Conservation (phyloP, 2,888 invertebrate species). For the Terebella lapidaria region DNA sequence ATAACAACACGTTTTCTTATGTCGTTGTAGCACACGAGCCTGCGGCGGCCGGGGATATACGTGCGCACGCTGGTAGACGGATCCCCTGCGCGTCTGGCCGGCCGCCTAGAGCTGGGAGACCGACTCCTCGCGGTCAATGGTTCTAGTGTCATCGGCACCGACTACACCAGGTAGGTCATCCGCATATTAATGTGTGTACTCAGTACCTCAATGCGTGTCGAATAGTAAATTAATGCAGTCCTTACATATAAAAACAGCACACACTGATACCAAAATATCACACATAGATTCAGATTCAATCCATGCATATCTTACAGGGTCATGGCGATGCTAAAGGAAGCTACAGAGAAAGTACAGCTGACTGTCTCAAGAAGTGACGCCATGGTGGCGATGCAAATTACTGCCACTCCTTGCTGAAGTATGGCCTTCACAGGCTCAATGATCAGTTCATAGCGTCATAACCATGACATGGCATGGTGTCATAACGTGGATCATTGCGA, state of each 20-base stretch:
- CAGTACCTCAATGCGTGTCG: no score
- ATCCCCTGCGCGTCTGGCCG: constrained; percentile 34
- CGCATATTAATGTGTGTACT: no score
- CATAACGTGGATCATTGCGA: no score
- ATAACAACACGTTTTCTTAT: background rate
- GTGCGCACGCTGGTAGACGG: constrained; percentile 36
- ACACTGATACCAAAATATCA: no score
- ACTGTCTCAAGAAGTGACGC: constrained; percentile 35
- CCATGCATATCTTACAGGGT: no score
- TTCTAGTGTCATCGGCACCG: constrained; percentile 35
- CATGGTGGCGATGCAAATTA: constrained; percentile 29
- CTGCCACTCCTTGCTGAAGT: constrained; percentile 23
- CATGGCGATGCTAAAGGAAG: constrained; percentile 33
- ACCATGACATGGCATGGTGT: no score
- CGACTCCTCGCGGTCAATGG: constrained; percentile 42
- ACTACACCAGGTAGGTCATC: constrained; percentile 39
- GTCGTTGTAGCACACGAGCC: constrained; percentile 34
- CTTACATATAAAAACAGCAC: no score
- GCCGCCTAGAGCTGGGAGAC: constrained; percentile 38
- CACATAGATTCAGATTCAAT: no score
- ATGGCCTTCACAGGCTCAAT: no score
- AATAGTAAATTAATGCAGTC: no score
- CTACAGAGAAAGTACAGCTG: constrained; percentile 33
- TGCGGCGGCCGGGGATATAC: constrained; percentile 37
- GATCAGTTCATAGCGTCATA: no score